phyloP scores from a whole-genome alignment of 1,140 invertebrate species.

The Nasonia longicornis region DNA sequence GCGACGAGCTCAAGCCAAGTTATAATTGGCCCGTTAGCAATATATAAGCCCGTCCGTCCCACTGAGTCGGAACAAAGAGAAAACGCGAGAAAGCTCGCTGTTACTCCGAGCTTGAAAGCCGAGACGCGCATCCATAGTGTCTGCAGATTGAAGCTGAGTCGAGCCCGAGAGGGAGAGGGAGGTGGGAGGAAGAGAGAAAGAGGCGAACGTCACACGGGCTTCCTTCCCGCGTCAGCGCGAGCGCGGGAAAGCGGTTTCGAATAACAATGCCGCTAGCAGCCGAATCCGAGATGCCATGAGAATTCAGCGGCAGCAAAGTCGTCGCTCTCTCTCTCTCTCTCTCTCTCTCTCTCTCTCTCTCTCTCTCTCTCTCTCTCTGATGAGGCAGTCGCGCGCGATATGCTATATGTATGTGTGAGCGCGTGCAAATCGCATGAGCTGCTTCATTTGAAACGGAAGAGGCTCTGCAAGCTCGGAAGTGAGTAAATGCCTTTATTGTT shows the following conservation, averaged over 20 bases:
- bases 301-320: slow-evolving; percentile 12
- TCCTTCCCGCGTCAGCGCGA: too few relatives aligned
- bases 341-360: neutral
- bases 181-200: slow-evolving; percentile 4
- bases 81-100: too few relatives aligned
- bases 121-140: too few relatives aligned
- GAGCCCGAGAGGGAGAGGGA: neutral
- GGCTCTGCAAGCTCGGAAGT: neutral
- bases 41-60: too few relatives aligned
- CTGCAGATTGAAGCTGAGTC: neutral
- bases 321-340: neutral
- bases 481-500: slow-evolving; percentile 5
- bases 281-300: slow-evolving; percentile 15
- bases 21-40: too few relatives aligned
- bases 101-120: too few relatives aligned
- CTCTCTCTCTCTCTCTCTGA: neutral
- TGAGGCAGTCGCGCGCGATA: neutral
- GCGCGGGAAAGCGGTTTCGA: slow-evolving; percentile 9
- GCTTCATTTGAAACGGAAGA: neutral
- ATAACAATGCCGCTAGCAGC: slow-evolving; percentile 13
- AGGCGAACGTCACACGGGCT: neutral
- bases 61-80: neutral
- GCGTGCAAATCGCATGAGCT: neutral
- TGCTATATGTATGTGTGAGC: neutral
- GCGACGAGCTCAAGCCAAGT: too few relatives aligned